Conservation (phyloP, 2,113 vertebrate genomes). For the Pimephales promelas region DNA sequence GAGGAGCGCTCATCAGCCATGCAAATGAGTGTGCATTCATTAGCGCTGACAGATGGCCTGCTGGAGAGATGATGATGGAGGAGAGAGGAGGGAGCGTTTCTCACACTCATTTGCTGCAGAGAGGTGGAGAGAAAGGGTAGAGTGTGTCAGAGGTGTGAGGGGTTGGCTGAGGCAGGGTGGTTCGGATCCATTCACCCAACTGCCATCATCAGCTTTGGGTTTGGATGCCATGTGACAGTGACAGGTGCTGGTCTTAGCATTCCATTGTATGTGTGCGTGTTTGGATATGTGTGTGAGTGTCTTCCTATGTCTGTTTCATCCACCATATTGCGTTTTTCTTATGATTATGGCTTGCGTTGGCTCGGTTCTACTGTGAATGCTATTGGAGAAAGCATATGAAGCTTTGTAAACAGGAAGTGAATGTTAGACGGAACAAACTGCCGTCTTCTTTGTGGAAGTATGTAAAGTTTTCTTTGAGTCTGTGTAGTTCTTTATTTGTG, state of each 20-base stretch:
- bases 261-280: conserved; percentile 16
- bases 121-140: conserved; percentile 50
- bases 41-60: conserved; percentile 95
- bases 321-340: conserved; percentile 29
- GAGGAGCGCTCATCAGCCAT: conserved; percentile 93
- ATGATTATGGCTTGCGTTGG: conserved; percentile 30
- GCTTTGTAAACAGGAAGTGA: conserved; percentile 30
- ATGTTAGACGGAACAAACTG: conserved; percentile 1
- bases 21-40: conserved; percentile 97
- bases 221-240: conserved; percentile 48
- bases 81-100: conserved; percentile 80
- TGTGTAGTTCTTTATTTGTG: not conserved
- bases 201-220: conserved; percentile 41
- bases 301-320: conserved; percentile 25
- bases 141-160: conserved; percentile 42
- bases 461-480: not conserved
- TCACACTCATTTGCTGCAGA: conserved; percentile 50
- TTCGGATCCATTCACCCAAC: conserved; percentile 43
- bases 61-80: conserved; percentile 91
- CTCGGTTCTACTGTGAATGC: conserved; percentile 19
- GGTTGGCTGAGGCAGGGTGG: conserved; percentile 29
- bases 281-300: not conserved
- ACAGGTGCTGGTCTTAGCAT: conserved; percentile 10
- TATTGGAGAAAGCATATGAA: conserved; percentile 34
- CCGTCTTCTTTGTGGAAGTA: conserved; percentile 1